Evolutionary conservation across 2,888 invertebrate species (phyloP), one percentile per base, ranked within the genome.

Genomic region (Agrotis segetum): DNA sequence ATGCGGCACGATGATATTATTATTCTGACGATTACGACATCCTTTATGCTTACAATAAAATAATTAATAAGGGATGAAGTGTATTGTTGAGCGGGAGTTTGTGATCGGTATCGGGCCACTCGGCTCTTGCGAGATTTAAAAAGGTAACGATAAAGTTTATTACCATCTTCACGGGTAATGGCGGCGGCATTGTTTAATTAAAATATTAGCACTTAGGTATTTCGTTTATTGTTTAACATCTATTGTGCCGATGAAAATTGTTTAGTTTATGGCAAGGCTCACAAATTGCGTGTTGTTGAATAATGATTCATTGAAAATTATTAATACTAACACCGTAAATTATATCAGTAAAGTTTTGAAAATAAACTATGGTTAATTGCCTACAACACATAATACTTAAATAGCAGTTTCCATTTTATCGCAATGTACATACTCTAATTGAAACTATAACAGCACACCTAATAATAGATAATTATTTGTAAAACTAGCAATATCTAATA

Each of bases 41-140:
- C 96, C 93, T 96, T 96, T 96, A 96, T 95, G 95, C 94, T 92
- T 93, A 95, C 96, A 95, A 96, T 96, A 96, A 96, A 96, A 96
- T 95, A 96, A 96, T 96, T 96, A 96, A 96, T 96, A 96, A 96
- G 95, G 96, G 96, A 95, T 95, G 95, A 92, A 94, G 93, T 92
- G 93, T 93, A 94, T 96, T 95, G 95, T 95, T 88, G 91, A 85
- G 87, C 89, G 91, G 92, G 92, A 91, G 92, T 91, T 92, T 85
- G 93, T 89, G 96, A 96, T 96, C 91, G 92, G 93, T 95, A 96
- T 96, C 96, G 83, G 88, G 85, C 88, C 90, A 91, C 91, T 95
- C 93, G 91, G 90, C 90, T 92, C 91, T 90, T 93, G 93, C 90
- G 92, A 89, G 90, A 88, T 93, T 90, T 91, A 87, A 90, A 90